These are phyloP conservation scores for Pseudomyrmex gracilis DNA, from an alignment of 1,140 invertebrate genomes.

Conservation along the genomic window DNA sequence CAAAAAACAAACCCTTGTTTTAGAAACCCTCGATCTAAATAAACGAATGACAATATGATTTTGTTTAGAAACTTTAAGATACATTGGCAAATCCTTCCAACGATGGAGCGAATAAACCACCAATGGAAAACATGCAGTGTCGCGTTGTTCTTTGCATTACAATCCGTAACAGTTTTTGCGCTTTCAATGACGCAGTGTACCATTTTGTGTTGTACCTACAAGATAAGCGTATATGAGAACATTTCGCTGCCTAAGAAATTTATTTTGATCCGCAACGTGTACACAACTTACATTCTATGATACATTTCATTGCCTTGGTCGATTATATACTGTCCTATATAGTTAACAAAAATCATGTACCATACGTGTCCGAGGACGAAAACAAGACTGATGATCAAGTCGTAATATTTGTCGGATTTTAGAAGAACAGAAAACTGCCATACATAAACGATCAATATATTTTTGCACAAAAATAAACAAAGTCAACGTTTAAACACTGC, in stretches of 20 bases:
- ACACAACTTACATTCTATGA: slow-evolving; percentile 22
- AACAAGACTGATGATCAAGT: not conserved
- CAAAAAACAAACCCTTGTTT: not conserved
- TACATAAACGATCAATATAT: not conserved
- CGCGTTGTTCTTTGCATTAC: slow-evolving; percentile 59
- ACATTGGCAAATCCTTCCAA: slow-evolving; percentile 62
- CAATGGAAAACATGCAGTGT: slow-evolving; percentile 19
- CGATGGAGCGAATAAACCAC: slow-evolving; percentile 42
- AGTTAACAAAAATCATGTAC: slow-evolving; percentile 22
- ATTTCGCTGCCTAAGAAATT: not conserved
- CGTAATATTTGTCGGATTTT: not conserved
- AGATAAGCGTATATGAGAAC: not conserved
- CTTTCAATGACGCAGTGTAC: slow-evolving; percentile 42
- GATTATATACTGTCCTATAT: slow-evolving; percentile 17
- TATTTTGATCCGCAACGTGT: too few species aligned
- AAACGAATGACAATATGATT: not conserved
- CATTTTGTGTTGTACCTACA: slow-evolving; percentile 61
- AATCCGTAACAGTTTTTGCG: slow-evolving; percentile 58
- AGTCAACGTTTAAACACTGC: not conserved
- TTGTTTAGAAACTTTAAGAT: not conserved
- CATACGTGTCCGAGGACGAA: slow-evolving; percentile 1
- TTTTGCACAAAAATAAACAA: not conserved
- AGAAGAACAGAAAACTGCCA: slow-evolving; percentile 8
- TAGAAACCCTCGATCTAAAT: not conserved
- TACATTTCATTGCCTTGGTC: slow-evolving; percentile 24